phyloP scores from a whole-genome alignment of 2,113 vertebrate genomes.

The Malurus alboscapulatus region DNA sequence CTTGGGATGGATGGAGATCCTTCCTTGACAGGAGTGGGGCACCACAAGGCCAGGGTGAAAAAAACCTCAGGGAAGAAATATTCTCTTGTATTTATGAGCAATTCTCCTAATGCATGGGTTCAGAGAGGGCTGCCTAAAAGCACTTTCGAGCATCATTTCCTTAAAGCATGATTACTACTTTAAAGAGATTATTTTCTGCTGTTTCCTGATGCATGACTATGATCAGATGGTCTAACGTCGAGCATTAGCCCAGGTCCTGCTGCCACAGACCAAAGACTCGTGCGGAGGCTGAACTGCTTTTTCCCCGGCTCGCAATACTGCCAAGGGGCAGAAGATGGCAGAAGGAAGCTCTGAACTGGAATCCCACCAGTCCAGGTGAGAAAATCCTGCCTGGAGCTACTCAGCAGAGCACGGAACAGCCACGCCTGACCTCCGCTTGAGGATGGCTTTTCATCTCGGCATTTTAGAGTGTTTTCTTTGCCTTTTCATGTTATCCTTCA shows the following conservation, averaged over 20 bases:
- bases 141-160: not conserved
- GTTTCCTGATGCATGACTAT: not conserved
- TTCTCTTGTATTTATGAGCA: not conserved
- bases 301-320: not conserved
- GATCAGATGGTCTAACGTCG: not conserved
- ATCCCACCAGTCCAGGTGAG: not conserved
- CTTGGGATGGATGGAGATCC: not conserved
- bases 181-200: not conserved
- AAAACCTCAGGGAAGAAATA: not conserved
- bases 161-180: not conserved
- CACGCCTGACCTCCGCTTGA: not conserved
- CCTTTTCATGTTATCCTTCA: not conserved
- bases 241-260: not conserved
- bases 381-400: not conserved
- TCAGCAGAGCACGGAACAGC: not conserved
- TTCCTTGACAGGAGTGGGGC: accelerated
- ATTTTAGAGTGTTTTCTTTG: not conserved
- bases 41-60: not conserved
- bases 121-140: not conserved
- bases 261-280: not conserved
- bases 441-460: not conserved
- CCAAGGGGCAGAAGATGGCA: conserved; percentile 39
- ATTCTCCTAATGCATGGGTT: not conserved
- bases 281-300: accelerated
- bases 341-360: conserved; percentile 29